Base-by-base conservation (phyloP, 2,888 invertebrate species). In the Agrotis puta region DNA sequence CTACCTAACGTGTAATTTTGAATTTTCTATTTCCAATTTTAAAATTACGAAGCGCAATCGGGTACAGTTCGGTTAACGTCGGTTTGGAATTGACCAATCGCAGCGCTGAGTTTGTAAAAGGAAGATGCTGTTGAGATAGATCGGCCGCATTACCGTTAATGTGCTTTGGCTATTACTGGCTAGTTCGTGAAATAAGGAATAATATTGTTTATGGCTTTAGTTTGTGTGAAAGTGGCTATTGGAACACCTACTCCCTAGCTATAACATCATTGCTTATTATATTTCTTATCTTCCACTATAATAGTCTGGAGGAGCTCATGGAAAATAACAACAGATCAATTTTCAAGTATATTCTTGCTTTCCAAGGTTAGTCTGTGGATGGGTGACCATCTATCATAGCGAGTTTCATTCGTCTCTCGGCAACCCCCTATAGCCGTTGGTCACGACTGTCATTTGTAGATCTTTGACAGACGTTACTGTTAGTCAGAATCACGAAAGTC, bases 21-120 rank as follows among this genome's bases (percentile, higher is more conserved):
- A 87, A 89, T 88, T 89, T 89, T 90, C 90, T 88, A 91, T 91
- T 89, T 91, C 84, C 88, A 90, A 91, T 92, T 89, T 79, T 89
- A 76, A 88, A 91, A 92, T 92, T 88, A 88, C 87, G 83, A 82
- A 83, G 75, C 75, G 81, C 79, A 82, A 85, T 85, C 72, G 75
- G 51, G 64, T 65, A 65, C 66, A 82, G 85, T 85, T 85, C 81
- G 74, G 73, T 79, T 83, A 65, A 66, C 79, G 59, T 64, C 51
- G 27, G 67, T 67, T 63, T 43, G 54, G 54, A 70, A 66, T 72
- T 81, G 45, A 63, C 88, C 88, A 90, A 90, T 91, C 85, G 84
- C 70, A 79, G 76, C 47, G 74, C 79, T 72, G 70, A 64, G 80
- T 88, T 91, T 86, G 85, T 88, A 90, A 90, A 89, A 87, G 86